Evolutionary conservation across 2,888 invertebrate genomes (phyloP), one percentile per base, ranked within the genome.

Genomic region (Drosophila neonasuta): DNA sequence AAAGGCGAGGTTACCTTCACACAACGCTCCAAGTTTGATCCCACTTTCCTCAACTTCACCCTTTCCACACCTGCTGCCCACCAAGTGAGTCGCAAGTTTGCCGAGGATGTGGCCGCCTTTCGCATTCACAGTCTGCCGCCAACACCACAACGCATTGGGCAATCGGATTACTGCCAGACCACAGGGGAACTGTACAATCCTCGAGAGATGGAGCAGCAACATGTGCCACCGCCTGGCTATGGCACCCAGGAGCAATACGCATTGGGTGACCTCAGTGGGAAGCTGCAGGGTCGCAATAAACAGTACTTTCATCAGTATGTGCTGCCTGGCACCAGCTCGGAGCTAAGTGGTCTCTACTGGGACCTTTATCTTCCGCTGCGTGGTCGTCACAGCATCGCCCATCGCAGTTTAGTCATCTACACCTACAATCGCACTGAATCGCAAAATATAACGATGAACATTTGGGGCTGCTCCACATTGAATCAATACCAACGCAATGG

Each of bases 241-340:
- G 96, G 90, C 9, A 90, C 90, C 0, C 96, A 96, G 89, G 97
- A 98, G 90, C 96, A 96, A 89, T 98, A 97, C 87, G 94, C 97
- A 1, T 92, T 97, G 3, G 98, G 98, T 0, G 97, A 98, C 88
- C 91, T 98, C 10, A 95, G 96, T 57, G 97, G 97, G 17, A 98
- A 98, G 91, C 93, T 95, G 71, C 94, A 95, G 76, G 94, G 93
- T 11, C 92, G 95, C 61, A 95, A 95, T 39, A 94, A 94, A 82
- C 93, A 94, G 74, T 92, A 93, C 48, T 94, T 94, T 88, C 95
- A 94, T 83, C 93, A 93, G 79, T 93, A 94, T 80, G 91, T 95
- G 29, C 91, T 96, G 50, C 93, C 94, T 0, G 95, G 94, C 1
- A 90, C 92, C 39, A 95, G 95, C 49, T 94, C 94, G 57, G 95